Evolutionary conservation across 2,888 invertebrate species (phyloP).

Genomic region (Drosophila paramelanica): DNA sequence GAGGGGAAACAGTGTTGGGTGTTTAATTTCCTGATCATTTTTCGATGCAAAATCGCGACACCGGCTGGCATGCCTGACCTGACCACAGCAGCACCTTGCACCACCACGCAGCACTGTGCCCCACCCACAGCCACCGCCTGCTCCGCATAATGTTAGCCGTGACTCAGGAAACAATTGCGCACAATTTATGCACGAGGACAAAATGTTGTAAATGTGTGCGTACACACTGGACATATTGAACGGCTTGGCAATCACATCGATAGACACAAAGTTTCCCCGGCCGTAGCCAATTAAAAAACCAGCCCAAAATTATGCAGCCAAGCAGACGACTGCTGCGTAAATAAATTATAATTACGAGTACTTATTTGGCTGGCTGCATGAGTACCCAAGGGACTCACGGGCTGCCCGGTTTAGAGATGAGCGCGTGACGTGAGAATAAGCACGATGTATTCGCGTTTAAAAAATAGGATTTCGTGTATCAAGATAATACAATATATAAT

Average conservation of each 20-base stretch:
- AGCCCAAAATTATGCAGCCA: constrained; percentile 49
- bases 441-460: not conserved
- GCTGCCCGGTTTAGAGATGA: constrained; percentile 5
- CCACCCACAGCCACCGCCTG: constrained; percentile 1
- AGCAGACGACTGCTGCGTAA: constrained; percentile 56
- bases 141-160: constrained; percentile 29
- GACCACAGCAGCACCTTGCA: not conserved
- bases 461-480: no score
- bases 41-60: constrained; percentile 70
- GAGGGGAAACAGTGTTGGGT: constrained; percentile 16
- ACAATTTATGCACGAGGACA: constrained; percentile 60
- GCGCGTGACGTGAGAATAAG: constrained; percentile 1
- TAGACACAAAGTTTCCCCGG: constrained; percentile 34
- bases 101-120: not conserved
- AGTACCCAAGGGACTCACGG: constrained; percentile 36
- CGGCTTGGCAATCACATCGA: constrained; percentile 35
- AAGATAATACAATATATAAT: no score
- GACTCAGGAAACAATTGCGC: constrained; percentile 70
- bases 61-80: constrained; percentile 11
- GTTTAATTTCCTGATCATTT: constrained; percentile 83
- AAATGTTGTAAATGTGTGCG: constrained; percentile 15
- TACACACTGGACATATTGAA: constrained; percentile 31
- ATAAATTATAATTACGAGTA: constrained; percentile 76
- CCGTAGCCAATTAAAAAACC: constrained; percentile 67
- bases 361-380: constrained; percentile 47